Percentiles rank a stretch among this genome's conserved stretches.
These are phyloP conservation scores for Archips xylosteana DNA, from an alignment of 2,888 invertebrate genomes.

Conservation along the genomic window DNA sequence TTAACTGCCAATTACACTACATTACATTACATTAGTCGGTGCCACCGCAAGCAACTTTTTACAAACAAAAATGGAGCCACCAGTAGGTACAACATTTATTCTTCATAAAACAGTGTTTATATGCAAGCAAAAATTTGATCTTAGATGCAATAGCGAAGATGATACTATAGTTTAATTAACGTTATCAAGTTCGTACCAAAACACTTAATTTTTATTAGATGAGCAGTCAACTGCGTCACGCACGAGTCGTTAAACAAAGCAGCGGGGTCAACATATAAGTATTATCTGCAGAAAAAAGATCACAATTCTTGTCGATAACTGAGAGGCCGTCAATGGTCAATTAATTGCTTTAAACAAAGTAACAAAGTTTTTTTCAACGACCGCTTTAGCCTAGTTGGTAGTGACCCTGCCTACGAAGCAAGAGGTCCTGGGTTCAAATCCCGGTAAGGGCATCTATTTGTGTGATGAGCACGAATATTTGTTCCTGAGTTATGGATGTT, in stretches of 20 bases:
- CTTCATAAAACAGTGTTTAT: too few species aligned
- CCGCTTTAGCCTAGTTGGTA: too few species aligned
- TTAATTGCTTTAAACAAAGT: slow-evolving; percentile 3
- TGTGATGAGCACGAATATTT: too few species aligned
- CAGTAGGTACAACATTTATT: too few species aligned
- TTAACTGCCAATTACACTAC: not conserved
- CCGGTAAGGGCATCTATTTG: too few species aligned
- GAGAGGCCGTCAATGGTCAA: not conserved
- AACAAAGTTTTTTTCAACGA: not conserved
- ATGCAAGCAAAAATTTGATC: too few species aligned
- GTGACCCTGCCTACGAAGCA: too few species aligned
- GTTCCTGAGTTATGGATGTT: too few species aligned
- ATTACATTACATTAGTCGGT: not conserved
- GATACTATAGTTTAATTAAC: too few species aligned
- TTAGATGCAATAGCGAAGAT: too few species aligned
- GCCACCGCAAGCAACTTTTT: not conserved
- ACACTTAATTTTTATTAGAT: not conserved
- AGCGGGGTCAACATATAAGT: not conserved
- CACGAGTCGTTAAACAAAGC: not conserved
- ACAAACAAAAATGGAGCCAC: not conserved
- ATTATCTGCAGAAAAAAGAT: not conserved
- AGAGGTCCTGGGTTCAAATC: too few species aligned
- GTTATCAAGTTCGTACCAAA: not conserved
- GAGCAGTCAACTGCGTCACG: too few species aligned
- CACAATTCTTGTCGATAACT: not conserved